Conservation (phyloP, 1,140 invertebrate species). For the Nautilus pompilius region DNA sequence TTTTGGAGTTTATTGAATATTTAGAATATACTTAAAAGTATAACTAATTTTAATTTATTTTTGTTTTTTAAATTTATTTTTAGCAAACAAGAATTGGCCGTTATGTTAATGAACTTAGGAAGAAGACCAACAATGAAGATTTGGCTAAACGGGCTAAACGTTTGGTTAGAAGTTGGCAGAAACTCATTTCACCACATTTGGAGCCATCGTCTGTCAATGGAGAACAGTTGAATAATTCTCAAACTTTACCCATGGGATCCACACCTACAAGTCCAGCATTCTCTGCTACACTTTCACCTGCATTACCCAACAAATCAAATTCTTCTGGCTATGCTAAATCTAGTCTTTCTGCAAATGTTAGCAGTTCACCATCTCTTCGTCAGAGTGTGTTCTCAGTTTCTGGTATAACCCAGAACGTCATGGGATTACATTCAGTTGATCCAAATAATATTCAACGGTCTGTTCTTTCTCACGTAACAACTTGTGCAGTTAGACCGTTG, state of each 20-base stretch:
- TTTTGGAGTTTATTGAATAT: too few relatives aligned
- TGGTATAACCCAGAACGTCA: too few relatives aligned
- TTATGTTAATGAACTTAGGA: slow-evolving; percentile 84
- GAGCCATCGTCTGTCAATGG: slow-evolving; percentile 20
- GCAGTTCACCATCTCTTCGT: too few relatives aligned
- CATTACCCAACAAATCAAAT: too few relatives aligned
- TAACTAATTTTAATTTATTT: too few relatives aligned
- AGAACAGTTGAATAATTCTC: slow-evolving; percentile 4
- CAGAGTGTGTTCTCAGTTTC: too few relatives aligned
- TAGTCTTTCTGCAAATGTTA: too few relatives aligned
- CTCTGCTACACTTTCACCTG: too few relatives aligned
- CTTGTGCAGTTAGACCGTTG: too few relatives aligned
- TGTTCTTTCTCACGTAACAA: background rate
- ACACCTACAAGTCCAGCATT: background rate
- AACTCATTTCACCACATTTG: slow-evolving; percentile 61
- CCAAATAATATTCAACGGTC: slow-evolving; percentile 1
- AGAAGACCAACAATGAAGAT: slow-evolving; percentile 72
- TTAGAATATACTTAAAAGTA: too few relatives aligned
- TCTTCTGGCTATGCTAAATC: too few relatives aligned
- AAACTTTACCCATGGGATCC: background rate
- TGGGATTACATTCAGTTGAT: too few relatives aligned
- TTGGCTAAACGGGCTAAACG: slow-evolving; percentile 85
- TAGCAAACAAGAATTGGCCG: slow-evolving; percentile 86
- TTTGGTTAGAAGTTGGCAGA: slow-evolving; percentile 85
- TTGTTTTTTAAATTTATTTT: slow-evolving; percentile 33